phyloP scores from a whole-genome alignment of 2,888 invertebrate species.

The Pecten maximus region DNA sequence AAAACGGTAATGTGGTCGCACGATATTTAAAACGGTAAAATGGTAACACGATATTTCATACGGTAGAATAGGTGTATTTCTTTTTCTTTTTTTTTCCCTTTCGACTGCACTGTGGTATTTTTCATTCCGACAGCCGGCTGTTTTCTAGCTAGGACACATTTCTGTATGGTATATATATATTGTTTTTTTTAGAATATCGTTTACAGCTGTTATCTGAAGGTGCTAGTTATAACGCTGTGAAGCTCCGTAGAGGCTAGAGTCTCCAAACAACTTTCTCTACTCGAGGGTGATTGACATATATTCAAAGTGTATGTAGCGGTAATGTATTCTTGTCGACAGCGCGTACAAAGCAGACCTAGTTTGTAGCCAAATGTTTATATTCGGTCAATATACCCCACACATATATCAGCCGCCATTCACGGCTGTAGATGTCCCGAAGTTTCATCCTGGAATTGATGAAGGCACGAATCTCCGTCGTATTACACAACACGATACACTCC shows the following conservation, averaged over 20 bases:
- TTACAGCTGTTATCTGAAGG: neutral
- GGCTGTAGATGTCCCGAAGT: neutral
- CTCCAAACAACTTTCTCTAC: neutral
- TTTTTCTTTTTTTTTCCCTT: no score
- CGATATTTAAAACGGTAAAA: no score
- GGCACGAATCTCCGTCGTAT: neutral
- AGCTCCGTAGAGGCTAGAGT: neutral
- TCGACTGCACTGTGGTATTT: no score
- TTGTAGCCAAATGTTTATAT: neutral
- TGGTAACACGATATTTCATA: no score
- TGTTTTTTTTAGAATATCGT: neutral
- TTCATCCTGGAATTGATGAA: neutral
- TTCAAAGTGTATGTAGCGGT: neutral
- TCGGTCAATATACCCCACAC: constrained; percentile 15
- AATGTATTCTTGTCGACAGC: neutral
- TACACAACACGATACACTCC: neutral
- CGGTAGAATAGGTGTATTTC: no score
- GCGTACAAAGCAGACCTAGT: neutral
- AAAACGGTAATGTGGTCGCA: no score
- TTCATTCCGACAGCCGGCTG: neutral
- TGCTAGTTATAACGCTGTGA: neutral
- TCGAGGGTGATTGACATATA: neutral
- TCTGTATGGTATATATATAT: neutral
- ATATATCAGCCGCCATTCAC: no score
- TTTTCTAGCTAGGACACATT: neutral